A percentile compares a stretch with the other conserved stretches of the same genome.
Evolutionary conservation across 2,888 invertebrate species (phyloP).

Genomic region (Orthonychiurus folsomi): DNA sequence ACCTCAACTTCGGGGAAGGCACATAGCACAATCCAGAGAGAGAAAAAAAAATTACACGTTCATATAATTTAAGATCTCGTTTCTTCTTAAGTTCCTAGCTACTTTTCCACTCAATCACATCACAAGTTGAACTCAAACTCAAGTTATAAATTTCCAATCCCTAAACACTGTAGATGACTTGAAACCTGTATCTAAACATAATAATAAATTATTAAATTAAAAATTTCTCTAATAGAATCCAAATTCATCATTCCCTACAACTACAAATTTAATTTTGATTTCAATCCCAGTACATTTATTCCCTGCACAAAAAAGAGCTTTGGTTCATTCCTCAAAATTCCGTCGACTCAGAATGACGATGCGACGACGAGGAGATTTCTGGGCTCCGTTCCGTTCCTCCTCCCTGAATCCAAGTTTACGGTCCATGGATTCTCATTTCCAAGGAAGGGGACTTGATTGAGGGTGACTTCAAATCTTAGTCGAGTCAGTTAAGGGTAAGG

Average conservation of each 20-base stretch:
- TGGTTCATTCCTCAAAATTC: too few species aligned
- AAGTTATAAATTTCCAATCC: too few species aligned
- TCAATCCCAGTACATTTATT: neutral
- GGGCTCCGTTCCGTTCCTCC: neutral
- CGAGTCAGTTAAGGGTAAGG: neutral
- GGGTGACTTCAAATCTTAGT: neutral
- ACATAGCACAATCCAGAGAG: neutral
- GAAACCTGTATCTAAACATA: too few species aligned
- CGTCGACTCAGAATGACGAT: constrained; percentile 14
- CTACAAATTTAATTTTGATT: too few species aligned
- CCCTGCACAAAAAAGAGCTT: neutral
- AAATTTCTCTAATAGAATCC: too few species aligned
- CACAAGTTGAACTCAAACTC: too few species aligned
- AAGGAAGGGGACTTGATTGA: neutral
- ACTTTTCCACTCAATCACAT: too few species aligned
- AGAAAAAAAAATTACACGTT: neutral
- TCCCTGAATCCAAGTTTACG: neutral
- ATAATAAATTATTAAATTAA: too few species aligned
- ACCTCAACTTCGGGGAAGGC: neutral
- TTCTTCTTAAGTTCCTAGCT: too few species aligned
- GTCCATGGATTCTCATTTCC: neutral
- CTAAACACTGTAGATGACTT: too few species aligned
- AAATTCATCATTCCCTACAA: too few species aligned
- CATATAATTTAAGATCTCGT: neutral
- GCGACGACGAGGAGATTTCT: constrained; percentile 4